Evolutionary conservation across 2,888 invertebrate genomes (phyloP).

Genomic region (Drosophila eohydei): DNA sequence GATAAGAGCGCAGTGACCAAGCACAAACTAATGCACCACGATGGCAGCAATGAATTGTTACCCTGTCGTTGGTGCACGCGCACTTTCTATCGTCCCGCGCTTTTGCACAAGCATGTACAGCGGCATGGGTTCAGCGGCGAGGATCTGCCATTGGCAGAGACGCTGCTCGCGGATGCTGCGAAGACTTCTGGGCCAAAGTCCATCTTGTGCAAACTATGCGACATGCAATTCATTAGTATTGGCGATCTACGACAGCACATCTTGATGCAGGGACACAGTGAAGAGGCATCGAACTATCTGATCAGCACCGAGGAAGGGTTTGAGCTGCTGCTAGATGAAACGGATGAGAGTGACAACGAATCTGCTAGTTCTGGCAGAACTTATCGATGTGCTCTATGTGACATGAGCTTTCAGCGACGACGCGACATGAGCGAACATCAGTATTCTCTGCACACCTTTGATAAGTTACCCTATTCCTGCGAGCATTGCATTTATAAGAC

Average conservation of each 20-base stretch:
- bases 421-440: conserved; percentile 82
- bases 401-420: conserved; percentile 75
- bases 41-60: conserved; percentile 66
- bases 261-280: conserved; percentile 45
- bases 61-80: conserved; percentile 83
- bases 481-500: conserved; percentile 86
- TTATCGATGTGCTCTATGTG: conserved; percentile 81
- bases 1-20: conserved; percentile 79
- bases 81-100: conserved; percentile 76
- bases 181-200: conserved; percentile 76
- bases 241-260: conserved; percentile 71
- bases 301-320: conserved; percentile 82
- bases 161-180: conserved; percentile 70
- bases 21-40: conserved; percentile 73
- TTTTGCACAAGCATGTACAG: conserved; percentile 78
- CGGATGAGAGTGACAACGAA: conserved; percentile 82
- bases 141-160: conserved; percentile 71
- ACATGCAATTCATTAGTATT: conserved; percentile 68
- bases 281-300: conserved; percentile 71
- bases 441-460: conserved; percentile 83
- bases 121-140: conserved; percentile 72
- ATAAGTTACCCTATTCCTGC: conserved; percentile 86
- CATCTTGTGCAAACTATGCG: conserved; percentile 79
- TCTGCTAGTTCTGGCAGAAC: conserved; percentile 16
- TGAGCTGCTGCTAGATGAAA: conserved; percentile 83